These are phyloP conservation scores for Hydrochoerus hydrochaeris DNA, from an alignment of 2,113 vertebrate species.

Conservation along the genomic window DNA sequence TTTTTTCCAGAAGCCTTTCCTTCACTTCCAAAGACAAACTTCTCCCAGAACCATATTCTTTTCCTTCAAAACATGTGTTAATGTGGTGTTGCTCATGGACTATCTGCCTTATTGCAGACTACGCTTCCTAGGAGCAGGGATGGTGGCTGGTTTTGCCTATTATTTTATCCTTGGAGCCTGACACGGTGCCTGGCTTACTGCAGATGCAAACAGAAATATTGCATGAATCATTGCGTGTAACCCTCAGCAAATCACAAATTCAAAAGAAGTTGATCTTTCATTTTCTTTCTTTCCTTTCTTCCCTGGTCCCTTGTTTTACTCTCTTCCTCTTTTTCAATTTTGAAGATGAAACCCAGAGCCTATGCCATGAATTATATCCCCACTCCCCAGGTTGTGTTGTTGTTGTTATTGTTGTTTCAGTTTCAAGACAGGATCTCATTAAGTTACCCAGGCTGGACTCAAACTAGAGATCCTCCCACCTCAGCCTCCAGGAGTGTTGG, in stretches of 20 bases:
- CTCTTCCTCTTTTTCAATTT: not conserved
- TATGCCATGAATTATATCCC: not conserved
- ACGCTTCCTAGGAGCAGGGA: not conserved
- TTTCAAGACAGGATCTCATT: not conserved
- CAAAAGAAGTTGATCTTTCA: not conserved
- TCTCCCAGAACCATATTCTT: not conserved
- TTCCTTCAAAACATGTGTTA: not conserved
- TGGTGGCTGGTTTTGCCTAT: not conserved
- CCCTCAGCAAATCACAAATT: not conserved
- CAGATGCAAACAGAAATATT: not conserved
- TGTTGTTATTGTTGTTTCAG: not conserved
- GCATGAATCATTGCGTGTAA: not conserved
- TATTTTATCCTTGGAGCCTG: not conserved
- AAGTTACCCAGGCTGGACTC: not conserved
- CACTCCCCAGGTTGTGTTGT: not conserved
- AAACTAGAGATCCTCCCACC: not conserved
- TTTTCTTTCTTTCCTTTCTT: not conserved
- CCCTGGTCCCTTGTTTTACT: not conserved
- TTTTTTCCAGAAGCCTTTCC: not conserved
- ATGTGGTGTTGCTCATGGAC: not conserved
- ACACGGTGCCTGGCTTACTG: not conserved
- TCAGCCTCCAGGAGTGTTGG: not conserved
- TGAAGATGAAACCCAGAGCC: not conserved
- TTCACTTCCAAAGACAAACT: conserved; percentile 14
- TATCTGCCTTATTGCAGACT: not conserved